Conservation (phyloP, 1,140 invertebrate genomes). For the Cherax quadricarinatus region DNA sequence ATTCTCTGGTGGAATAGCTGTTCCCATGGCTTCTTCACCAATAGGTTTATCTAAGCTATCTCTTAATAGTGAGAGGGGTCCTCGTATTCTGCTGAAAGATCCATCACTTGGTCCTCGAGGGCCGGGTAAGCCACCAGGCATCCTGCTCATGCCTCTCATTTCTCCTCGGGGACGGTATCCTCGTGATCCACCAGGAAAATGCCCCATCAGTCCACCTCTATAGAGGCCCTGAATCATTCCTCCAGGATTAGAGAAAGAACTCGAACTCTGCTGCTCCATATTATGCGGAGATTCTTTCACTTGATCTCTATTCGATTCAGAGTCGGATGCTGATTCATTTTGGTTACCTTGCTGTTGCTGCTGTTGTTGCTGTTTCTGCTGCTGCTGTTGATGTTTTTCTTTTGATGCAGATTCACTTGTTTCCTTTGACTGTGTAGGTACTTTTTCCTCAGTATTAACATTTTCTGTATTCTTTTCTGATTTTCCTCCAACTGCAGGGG, state of each 20-base stretch:
- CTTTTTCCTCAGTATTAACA: neutral
- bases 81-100: constrained; percentile 48
- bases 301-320: neutral
- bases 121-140: constrained; percentile 48
- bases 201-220: constrained; percentile 24
- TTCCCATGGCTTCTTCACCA: constrained; percentile 72
- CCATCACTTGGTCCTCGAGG: constrained; percentile 68
- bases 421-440: neutral
- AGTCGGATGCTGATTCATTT: neutral
- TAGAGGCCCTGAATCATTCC: neutral
- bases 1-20: constrained; percentile 77
- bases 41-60: constrained; percentile 61
- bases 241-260: neutral
- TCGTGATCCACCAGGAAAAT: constrained; percentile 36
- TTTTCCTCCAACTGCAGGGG: neutral
- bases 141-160: constrained; percentile 50
- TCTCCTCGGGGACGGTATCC: constrained; percentile 42
- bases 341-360: neutral
- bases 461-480: neutral
- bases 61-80: constrained; percentile 6
- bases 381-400: neutral
- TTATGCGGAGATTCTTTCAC: neutral
- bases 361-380: neutral
- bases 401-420: neutral
- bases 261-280: neutral